Evolutionary conservation across 2,888 invertebrate species (phyloP).

Genomic region (Mylabris sibirica): DNA sequence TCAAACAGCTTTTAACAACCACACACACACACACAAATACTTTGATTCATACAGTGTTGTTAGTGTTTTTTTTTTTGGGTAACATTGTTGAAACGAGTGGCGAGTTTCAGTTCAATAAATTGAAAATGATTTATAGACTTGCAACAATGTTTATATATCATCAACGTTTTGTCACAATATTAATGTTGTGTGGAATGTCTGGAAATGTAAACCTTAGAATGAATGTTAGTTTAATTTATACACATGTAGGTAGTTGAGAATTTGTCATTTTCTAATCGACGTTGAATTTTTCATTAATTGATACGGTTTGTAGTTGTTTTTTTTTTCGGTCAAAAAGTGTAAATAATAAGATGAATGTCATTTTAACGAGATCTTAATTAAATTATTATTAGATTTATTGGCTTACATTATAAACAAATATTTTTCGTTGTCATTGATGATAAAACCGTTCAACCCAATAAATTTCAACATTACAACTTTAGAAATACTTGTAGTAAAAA

Average conservation of each 20-base stretch:
- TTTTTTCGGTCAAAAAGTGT: neutral
- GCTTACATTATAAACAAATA: conserved; percentile 16
- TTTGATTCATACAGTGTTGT: conserved; percentile 1
- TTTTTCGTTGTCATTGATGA: conserved; percentile 22
- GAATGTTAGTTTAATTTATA: neutral
- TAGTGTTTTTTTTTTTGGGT: neutral
- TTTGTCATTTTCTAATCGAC: neutral
- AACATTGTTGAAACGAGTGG: conserved; percentile 1
- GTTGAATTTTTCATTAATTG: neutral
- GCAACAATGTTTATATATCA: conserved; percentile 9
- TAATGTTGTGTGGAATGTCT: neutral
- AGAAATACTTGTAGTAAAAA: conserved; percentile 11
- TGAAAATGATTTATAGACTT: conserved; percentile 4
- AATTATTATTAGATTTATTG: conserved; percentile 27
- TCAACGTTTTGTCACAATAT: conserved; percentile 4
- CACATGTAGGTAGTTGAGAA: neutral
- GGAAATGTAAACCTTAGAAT: neutral
- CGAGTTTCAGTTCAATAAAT: neutral
- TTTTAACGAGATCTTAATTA: conserved; percentile 29
- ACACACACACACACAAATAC: neutral
- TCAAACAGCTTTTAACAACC: neutral
- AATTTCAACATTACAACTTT: conserved; percentile 14
- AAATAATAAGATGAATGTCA: conserved; percentile 18
- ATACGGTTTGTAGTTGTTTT: neutral
- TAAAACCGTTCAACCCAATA: conserved; percentile 21